A percentile compares a stretch with the other conserved stretches of the same genome.
These are phyloP conservation scores for Eretmocerus hayati DNA, from an alignment of 2,888 invertebrate genomes.

Conservation along the genomic window DNA sequence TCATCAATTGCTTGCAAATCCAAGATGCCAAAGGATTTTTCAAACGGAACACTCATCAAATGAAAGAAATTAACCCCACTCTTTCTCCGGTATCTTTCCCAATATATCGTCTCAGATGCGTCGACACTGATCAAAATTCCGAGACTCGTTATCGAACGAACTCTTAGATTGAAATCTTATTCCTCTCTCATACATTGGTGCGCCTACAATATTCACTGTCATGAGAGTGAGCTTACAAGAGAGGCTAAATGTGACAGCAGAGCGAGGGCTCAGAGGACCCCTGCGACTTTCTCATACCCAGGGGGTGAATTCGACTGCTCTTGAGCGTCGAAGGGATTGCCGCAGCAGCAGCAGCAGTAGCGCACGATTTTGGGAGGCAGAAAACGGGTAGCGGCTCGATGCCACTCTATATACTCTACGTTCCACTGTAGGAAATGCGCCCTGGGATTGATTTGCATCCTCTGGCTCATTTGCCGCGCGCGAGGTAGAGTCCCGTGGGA, in stretches of 20 bases:
- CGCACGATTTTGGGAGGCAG: constrained; percentile 36
- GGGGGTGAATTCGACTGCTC: constrained; percentile 27
- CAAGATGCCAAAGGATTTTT: background rate
- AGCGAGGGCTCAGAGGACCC: constrained; percentile 1
- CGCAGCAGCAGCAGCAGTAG: constrained; percentile 31
- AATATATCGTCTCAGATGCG: no score
- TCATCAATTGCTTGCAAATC: no score
- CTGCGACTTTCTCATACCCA: constrained; percentile 17
- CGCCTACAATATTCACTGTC: no score
- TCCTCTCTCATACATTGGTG: background rate
- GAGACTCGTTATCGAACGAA: no score
- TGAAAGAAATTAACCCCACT: no score
- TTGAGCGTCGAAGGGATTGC: constrained; percentile 38
- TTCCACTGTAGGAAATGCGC: no score
- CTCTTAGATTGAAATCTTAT: no score
- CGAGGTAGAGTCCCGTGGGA: constrained; percentile 38
- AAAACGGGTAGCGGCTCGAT: constrained; percentile 28
- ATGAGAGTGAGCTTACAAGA: background rate
- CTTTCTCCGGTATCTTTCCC: no score
- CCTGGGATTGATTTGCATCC: constrained; percentile 44
- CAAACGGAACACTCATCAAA: no score
- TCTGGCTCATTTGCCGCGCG: constrained; percentile 42
- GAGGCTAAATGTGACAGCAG: constrained; percentile 1
- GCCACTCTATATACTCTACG: no score
- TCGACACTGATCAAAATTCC: no score